Conservation (phyloP, 2,888 invertebrate genomes). For the Aspidapion aeneum region DNA sequence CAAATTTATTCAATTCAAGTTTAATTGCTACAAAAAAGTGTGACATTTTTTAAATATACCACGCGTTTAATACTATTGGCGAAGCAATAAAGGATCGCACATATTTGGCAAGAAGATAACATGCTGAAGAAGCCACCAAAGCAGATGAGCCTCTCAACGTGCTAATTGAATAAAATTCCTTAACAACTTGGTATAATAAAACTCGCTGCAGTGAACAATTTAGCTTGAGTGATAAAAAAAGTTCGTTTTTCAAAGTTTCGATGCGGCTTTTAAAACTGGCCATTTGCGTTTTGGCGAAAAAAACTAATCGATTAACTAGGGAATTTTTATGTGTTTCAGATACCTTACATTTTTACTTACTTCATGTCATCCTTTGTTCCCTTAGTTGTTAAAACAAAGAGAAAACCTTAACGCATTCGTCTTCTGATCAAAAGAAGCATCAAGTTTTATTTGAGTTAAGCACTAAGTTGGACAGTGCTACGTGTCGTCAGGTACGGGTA, state of each 20-base stretch:
- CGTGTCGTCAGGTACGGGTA: conserved; percentile 17
- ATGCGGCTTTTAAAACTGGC: not conserved
- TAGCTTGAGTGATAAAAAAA: not conserved
- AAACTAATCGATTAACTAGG: conserved; percentile 25
- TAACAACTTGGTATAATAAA: not conserved
- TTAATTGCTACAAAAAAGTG: not conserved
- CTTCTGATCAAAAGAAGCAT: conserved; percentile 16
- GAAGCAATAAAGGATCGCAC: not conserved
- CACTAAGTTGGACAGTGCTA: not conserved
- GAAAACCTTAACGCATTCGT: too few relatives aligned
- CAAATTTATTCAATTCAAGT: too few relatives aligned
- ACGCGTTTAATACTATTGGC: not conserved
- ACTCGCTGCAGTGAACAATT: not conserved
- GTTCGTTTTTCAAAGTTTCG: not conserved
- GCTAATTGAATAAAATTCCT: not conserved
- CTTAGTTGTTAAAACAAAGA: too few relatives aligned
- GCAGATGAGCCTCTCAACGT: not conserved
- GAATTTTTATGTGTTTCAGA: conserved; percentile 25
- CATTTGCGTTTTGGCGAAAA: conserved; percentile 23
- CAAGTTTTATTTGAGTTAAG: not conserved
- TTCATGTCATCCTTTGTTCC: too few relatives aligned
- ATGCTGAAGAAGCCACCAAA: not conserved
- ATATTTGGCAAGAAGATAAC: not conserved
- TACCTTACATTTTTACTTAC: too few relatives aligned
- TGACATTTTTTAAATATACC: not conserved